Percentiles rank a stretch among this genome's conserved stretches.
Evolutionary conservation across 2,797 vertebrate genomes (phyloP).

Genomic region (Pagetopsis macropterus): DNA sequence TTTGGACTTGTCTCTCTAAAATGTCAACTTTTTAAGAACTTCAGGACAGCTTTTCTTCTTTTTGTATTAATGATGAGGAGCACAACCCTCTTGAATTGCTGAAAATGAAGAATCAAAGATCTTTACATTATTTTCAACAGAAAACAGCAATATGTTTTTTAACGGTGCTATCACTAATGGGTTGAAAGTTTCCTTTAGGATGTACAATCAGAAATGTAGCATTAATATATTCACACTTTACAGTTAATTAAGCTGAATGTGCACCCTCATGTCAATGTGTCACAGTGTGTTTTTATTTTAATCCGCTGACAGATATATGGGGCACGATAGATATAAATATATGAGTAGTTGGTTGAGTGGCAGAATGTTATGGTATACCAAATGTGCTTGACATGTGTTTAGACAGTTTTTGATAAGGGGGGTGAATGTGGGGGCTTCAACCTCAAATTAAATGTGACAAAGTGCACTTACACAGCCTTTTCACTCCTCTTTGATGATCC

Average conservation of each 20-base stretch:
- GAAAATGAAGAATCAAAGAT: background rate
- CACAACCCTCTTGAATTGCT: background rate
- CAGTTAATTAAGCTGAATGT: background rate
- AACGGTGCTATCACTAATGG: background rate
- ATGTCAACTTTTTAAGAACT: background rate
- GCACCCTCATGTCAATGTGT: background rate
- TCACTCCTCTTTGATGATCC: background rate
- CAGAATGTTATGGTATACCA: background rate
- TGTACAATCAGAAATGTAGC: background rate
- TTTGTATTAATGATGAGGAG: background rate
- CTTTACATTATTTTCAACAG: background rate
- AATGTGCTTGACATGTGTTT: constrained; percentile 1
- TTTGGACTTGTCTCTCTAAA: background rate
- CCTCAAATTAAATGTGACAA: constrained; percentile 27
- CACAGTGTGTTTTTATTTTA: background rate
- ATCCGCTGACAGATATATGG: background rate
- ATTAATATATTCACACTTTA: background rate
- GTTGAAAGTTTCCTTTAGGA: background rate
- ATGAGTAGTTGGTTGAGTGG: background rate
- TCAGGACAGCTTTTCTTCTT: background rate
- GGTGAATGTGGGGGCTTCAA: background rate
- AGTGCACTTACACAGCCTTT: constrained; percentile 1
- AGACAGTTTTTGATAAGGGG: background rate
- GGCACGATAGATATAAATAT: background rate
- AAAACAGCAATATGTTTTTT: background rate